Conservation (phyloP, 2,888 invertebrate species). For the Brachynemurus nebulosus region DNA sequence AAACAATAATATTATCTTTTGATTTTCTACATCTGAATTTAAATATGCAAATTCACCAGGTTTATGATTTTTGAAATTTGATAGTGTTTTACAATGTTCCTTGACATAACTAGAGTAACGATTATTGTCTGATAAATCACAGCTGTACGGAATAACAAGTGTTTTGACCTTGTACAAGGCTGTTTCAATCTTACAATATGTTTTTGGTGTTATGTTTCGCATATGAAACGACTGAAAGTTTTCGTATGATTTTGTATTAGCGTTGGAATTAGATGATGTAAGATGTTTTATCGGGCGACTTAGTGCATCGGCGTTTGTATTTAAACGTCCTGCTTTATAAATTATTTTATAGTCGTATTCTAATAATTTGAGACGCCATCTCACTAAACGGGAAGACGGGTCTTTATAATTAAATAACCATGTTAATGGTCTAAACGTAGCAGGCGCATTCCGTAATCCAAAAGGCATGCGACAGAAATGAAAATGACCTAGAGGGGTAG, state of each 20-base stretch:
- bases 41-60: neutral
- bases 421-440: conserved; percentile 21
- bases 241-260: neutral
- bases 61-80: neutral
- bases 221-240: neutral
- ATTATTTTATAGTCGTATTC: conserved; percentile 10
- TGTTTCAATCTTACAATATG: neutral
- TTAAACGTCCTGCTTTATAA: conserved; percentile 8
- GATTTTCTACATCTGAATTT: neutral
- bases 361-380: conserved; percentile 10
- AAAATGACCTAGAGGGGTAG: conserved; percentile 23
- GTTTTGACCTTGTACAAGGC: neutral
- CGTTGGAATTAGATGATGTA: no score
- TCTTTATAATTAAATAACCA: conserved; percentile 9
- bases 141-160: neutral
- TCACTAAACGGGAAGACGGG: conserved; percentile 8
- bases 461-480: conserved; percentile 27
- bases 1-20: neutral
- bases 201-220: neutral
- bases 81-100: neutral
- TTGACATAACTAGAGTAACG: neutral
- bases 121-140: neutral
- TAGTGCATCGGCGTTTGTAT: conserved; percentile 9
- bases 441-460: conserved; percentile 29
- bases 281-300: neutral